Conservation (phyloP, 2,888 invertebrate genomes). For the Callyntrura sp. region DNA sequence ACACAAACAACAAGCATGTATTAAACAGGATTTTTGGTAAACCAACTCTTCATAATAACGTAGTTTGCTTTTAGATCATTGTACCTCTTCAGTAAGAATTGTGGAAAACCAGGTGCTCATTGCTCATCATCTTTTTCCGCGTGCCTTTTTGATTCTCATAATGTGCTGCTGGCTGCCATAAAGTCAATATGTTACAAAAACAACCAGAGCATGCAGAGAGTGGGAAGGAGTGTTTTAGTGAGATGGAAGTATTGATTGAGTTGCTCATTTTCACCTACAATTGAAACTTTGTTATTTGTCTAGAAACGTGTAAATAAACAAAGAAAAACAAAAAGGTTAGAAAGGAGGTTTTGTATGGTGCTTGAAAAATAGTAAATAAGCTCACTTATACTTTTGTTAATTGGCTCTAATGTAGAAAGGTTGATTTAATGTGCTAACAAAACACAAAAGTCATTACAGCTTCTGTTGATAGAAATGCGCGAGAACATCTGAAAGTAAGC, state of each 20-base stretch:
- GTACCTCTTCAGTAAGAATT: background rate
- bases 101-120: background rate
- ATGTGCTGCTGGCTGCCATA: too few species aligned
- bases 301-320: background rate
- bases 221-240: background rate
- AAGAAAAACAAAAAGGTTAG: background rate
- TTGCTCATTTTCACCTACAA: conserved; percentile 24
- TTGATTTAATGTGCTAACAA: background rate
- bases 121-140: too few species aligned
- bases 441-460: background rate
- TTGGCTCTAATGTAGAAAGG: background rate
- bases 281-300: conserved; percentile 1
- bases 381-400: background rate
- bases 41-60: too few species aligned
- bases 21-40: too few species aligned
- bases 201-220: too few species aligned
- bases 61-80: too few species aligned
- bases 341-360: background rate
- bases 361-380: background rate
- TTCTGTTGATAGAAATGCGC: too few species aligned
- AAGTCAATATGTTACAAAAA: too few species aligned
- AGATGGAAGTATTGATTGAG: conserved; percentile 55
- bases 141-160: too few species aligned
- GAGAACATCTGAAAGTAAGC: too few species aligned
- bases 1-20: background rate